Base-by-base conservation (phyloP, 1,140 invertebrate genomes). In the Cotesia typhae region DNA sequence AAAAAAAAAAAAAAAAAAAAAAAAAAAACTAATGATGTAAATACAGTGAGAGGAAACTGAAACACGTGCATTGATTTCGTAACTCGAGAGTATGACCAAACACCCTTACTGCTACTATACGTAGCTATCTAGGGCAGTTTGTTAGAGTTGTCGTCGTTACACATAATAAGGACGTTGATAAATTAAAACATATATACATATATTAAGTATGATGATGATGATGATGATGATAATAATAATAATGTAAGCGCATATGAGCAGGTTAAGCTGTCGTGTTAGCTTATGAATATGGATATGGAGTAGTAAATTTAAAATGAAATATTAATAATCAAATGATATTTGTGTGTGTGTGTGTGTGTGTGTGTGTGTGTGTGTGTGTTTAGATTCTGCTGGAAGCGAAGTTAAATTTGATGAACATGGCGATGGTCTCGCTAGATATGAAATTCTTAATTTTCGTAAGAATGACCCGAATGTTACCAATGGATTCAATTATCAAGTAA, bases 351-450 rank as follows among this genome's bases (percentile, higher is more conserved):
- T 72, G 10, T 72, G 20, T 28, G 20, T 28, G 20, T 28, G 20
- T 28, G 2, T 28, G 20, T 0, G 20, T 28, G 20, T 28, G 2
- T 28, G 20, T 28, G 20, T 28, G 0, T 28, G 28, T 87, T 52
- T 84, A 92, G 91, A 92, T 87, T 76, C 88, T 47, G 91, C 89
- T 17, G 90, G 90, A 52, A 91, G 90, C 77, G 85, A 89, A 71
- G 91, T 93, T 57, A 88, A 90, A 74, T 93, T 93, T 78, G 91
- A 92, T 80, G 83, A 88, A 64, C 86, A 90, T 73, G 92, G 92
- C 5, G 92, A 93, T 78, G 92, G 92, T n/a, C 84, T 91, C 5
- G 90, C 91, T 5, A 84, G 90, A 35, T 91, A 91, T 79, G 90
- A 90, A 70, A 91, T 91, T 73, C 84, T 89, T 68, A 91, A 91